These are phyloP conservation scores for Leptopilina drosophilae DNA, from an alignment of 2,888 invertebrate genomes.

Conservation along the genomic window DNA sequence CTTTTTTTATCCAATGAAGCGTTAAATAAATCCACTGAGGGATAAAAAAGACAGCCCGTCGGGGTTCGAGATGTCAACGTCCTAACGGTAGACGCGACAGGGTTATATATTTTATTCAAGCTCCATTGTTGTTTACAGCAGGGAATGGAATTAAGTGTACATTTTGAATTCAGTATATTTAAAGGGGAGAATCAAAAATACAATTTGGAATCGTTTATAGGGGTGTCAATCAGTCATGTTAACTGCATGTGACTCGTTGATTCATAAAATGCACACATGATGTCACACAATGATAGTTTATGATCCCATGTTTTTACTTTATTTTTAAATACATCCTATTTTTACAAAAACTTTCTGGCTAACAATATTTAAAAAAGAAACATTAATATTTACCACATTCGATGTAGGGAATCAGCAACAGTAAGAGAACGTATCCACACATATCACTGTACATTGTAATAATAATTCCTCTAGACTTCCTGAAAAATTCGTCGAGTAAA, in stretches of 20 bases:
- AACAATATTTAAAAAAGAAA: not conserved
- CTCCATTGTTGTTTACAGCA: conserved; percentile 21
- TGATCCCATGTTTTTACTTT: not conserved
- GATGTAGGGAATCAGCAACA: conserved; percentile 84
- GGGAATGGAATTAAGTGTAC: not conserved
- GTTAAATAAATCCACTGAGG: conserved; percentile 19
- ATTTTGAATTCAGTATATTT: not conserved
- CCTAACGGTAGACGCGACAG: conserved; percentile 15
- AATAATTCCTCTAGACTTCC: conserved; percentile 65
- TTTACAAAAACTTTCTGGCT: not conserved
- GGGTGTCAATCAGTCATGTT: conserved; percentile 17
- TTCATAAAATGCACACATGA: conserved; percentile 27
- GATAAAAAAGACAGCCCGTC: conserved; percentile 25
- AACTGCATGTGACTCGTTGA: conserved; percentile 13
- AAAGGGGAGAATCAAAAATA: not conserved
- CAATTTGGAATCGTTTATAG: not conserved
- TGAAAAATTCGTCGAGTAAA: conserved; percentile 44
- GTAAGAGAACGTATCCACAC: conserved; percentile 81
- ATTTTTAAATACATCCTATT: not conserved
- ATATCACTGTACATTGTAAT: conserved; percentile 75
- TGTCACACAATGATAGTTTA: not conserved
- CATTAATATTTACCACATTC: conserved; percentile 82
- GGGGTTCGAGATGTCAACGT: conserved; percentile 13
- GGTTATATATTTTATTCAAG: conserved; percentile 36
- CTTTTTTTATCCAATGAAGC: conserved; percentile 8